These are phyloP conservation scores for Cephus sareptanus DNA, from an alignment of 2,888 invertebrate genomes.

Conservation along the genomic window DNA sequence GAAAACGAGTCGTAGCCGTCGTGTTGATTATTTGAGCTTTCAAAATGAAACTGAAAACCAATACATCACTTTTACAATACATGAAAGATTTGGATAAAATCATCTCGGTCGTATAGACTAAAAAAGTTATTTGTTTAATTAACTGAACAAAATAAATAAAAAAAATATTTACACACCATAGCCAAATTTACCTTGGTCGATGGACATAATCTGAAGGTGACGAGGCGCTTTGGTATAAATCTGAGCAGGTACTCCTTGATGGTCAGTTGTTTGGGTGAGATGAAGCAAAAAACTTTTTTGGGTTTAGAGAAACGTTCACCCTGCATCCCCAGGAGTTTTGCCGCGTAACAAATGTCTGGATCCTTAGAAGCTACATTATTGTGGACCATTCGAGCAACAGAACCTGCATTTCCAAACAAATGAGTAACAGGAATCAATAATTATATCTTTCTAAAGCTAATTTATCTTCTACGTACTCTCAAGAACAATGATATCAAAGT, in stretches of 20 bases:
- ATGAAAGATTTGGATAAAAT: not conserved
- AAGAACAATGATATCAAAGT: slow-evolving; percentile 91
- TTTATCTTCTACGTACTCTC: slow-evolving; percentile 74
- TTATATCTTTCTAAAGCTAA: not conserved
- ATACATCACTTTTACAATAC: not conserved
- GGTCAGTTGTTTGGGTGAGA: slow-evolving; percentile 91
- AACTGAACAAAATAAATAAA: slow-evolving; percentile 11
- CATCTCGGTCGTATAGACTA: not conserved
- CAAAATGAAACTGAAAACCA: slow-evolving; percentile 75
- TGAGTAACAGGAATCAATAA: not conserved
- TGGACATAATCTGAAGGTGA: slow-evolving; percentile 91
- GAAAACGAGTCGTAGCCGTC: slow-evolving; percentile 74
- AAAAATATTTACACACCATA: slow-evolving; percentile 27
- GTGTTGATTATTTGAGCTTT: slow-evolving; percentile 69
- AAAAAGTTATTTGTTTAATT: slow-evolving; percentile 5
- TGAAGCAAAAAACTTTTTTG: slow-evolving; percentile 89
- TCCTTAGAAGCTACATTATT: slow-evolving; percentile 88
- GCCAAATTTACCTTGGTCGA: slow-evolving; percentile 82
- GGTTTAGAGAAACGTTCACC: slow-evolving; percentile 77
- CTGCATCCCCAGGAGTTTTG: slow-evolving; percentile 74
- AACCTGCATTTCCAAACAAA: slow-evolving; percentile 66
- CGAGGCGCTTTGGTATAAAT: slow-evolving; percentile 91
- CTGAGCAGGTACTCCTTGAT: slow-evolving; percentile 93
- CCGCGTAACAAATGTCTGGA: slow-evolving; percentile 89
- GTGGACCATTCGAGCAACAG: slow-evolving; percentile 85